Evolutionary conservation across 2,888 invertebrate species (phyloP), one percentile per base, ranked within the genome.

Genomic region (Pandemis corylana): DNA sequence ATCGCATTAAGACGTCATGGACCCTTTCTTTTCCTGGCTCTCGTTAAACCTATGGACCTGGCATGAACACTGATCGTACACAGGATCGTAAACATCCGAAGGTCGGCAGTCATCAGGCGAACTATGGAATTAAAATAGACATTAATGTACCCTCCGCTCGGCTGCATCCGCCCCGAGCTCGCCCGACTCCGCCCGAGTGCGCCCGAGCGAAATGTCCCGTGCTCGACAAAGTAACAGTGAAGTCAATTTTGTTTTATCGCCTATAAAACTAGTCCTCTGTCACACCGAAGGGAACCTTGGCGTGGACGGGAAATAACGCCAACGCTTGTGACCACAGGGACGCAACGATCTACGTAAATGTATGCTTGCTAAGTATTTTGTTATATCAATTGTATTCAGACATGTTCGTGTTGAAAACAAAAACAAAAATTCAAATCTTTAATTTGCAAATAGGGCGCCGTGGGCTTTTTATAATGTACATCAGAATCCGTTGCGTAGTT

Each of bases 221-320:
- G 56, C 69, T 62, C 71, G 73, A 76, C 77, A 82, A 80, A 83
- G 84, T 81, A 83, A 82, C 82, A 79, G 70, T 77, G 77, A 76
- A 83, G 77, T 79, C 84, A 79, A 84, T 85, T 84, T 82, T 81
- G 80, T 83, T 85, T 83, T 83, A 84, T 83, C 78, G 82, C 70
- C 79, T 80, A 83, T 86, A 84, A 83, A 83, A 80, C 82, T 80
- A 76, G 79, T 76, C 72, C 13, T 3, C 71, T 7, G 6, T 84
- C 42, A 83, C 82, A 86, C 83, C 77, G 82, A 20, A 62, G 7
- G 49, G 78, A 28, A 13, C 2, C 5, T 12, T 20, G 9, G 13
- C 28, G 12, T 6, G 7, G 2, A 53, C 9, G 0, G 12, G 12
- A 46, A 13, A 44, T 44, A 44, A 2, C 2, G 1, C 28, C 28